A percentile compares a stretch with the other conserved stretches of the same genome.
Conservation (phyloP, 2,113 vertebrate species). For the Sorex fumeus region DNA sequence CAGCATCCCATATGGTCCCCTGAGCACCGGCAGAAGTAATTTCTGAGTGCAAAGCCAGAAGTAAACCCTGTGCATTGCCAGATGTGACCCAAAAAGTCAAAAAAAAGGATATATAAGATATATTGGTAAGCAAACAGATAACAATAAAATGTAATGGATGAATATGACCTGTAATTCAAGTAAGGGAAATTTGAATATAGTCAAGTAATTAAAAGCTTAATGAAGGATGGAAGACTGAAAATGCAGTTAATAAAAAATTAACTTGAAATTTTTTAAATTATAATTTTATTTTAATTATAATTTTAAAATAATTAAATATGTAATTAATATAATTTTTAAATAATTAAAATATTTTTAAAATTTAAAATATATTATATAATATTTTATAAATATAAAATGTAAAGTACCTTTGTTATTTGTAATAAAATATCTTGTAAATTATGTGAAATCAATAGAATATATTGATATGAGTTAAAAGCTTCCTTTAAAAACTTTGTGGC, state of each 20-base stretch:
- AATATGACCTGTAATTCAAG: not conserved
- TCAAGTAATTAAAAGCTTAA: not conserved
- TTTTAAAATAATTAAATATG: too few relatives aligned
- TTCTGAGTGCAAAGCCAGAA: too few relatives aligned
- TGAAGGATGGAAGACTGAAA: not conserved
- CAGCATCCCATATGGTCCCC: too few relatives aligned
- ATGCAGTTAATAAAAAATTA: not conserved
- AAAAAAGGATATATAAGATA: not conserved
- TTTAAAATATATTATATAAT: too few relatives aligned
- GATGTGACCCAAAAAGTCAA: too few relatives aligned
- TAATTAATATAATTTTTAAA: too few relatives aligned
- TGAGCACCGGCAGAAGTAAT: too few relatives aligned
- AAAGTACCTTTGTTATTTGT: not conserved
- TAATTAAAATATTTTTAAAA: too few relatives aligned
- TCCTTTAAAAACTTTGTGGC: not conserved
- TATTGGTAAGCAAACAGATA: not conserved
- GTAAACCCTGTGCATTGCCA: too few relatives aligned
- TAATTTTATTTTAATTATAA: too few relatives aligned
- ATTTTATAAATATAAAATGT: not conserved
- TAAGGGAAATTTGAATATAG: not conserved
- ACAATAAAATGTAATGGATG: not conserved
- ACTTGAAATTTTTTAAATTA: constrained; percentile 40
- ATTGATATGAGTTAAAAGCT: not conserved
- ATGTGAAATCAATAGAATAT: not conserved
- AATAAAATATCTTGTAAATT: not conserved